phyloP scores from a whole-genome alignment of 2,888 invertebrate species.

The Erpobdella octoculata region DNA sequence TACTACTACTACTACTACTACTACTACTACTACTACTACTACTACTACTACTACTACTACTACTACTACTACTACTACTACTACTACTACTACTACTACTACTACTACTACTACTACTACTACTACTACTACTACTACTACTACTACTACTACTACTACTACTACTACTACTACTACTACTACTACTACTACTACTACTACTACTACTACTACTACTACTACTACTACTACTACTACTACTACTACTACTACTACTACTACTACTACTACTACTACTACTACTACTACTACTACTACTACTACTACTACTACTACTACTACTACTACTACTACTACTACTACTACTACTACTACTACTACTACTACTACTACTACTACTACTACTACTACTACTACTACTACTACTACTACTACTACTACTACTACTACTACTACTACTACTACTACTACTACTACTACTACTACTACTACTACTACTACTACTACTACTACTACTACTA shows the following conservation, averaged over 20 bases:
- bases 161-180: conserved; percentile 13
- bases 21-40: conserved; percentile 20
- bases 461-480: conserved; percentile 12
- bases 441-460: conserved; percentile 21
- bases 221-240: conserved; percentile 24
- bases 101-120: conserved; percentile 19
- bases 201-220: conserved; percentile 26
- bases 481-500: conserved; percentile 19
- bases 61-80: conserved; percentile 18
- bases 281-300: conserved; percentile 29
- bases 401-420: conserved; percentile 19
- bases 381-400: conserved; percentile 19
- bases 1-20: conserved; percentile 18
- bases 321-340: conserved; percentile 23
- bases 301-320: conserved; percentile 29
- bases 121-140: conserved; percentile 17
- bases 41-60: conserved; percentile 16
- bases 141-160: conserved; percentile 20
- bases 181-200: conserved; percentile 21
- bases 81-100: conserved; percentile 20
- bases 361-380: conserved; percentile 19
- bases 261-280: conserved; percentile 29
- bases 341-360: conserved; percentile 14
- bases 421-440: conserved; percentile 17
- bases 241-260: conserved; percentile 28